Evolutionary conservation across 2,113 vertebrate species (phyloP), one percentile per base, ranked within the genome.

Genomic region (Salvelinus sp.): DNA sequence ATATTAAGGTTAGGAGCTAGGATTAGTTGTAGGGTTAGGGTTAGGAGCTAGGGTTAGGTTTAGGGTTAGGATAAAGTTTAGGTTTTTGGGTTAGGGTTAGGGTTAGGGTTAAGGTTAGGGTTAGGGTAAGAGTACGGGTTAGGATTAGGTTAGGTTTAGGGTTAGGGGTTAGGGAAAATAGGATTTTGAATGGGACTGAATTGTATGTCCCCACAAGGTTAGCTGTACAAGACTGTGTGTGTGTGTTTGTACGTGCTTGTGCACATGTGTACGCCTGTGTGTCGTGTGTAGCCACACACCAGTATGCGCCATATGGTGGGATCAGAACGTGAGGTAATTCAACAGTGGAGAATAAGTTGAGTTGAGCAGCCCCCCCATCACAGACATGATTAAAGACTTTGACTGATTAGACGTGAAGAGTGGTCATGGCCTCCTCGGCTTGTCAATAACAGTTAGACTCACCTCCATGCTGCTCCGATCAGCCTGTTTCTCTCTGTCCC

Each of bases 341-440:
- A 30, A 69, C 4, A 65, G 58, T 44, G 47, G 25, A 30, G 60
- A 54, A 54, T 65, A 23, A 47, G 62, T 77, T 20, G 18, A 72
- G 71, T 77, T 71, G 60, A 23, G 48, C 47, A 38, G 69, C 48
- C 14, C 44, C 1, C n/a, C 58, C 28, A 33, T 74, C 48, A 27
- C 70, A 14, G 54, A 22, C 58, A 25, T 71, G 72, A 79, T 79
- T 64, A 79, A 79, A 75, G 68, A 58, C 16, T 54, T 44, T 44
- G 38, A 25, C 47, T 60, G 57, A 64, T 70, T 58, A 65, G 67
- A 47, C 44, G 20, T 65, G 77, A 69, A 6, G 63, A 65, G 38
- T 14, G 10, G 25, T 6, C 63, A 27, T 14, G 13, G 23, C 13
- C 47, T 62, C 47, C 48, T 38, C 30, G 7, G 38, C 73, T 44